Base-by-base conservation (phyloP, 2,113 vertebrate species). In the Ophthalmolycus amberensis region DNA sequence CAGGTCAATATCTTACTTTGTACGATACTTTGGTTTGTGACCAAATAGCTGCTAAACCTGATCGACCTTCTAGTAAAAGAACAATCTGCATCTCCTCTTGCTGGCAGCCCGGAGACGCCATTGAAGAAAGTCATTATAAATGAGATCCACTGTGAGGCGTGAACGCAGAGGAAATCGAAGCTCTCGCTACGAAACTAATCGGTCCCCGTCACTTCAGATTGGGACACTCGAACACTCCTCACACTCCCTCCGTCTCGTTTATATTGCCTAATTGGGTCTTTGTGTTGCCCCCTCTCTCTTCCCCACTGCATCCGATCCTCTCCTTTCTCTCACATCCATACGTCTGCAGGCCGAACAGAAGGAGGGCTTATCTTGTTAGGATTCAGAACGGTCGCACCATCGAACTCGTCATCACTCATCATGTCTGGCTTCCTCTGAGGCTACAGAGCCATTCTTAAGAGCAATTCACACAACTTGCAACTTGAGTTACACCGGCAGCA, bases 111-210 rank as follows among this genome's bases (percentile, higher is more conserved):
- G 18, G 20, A 58, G 69, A 77, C 72, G 75, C 75, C 58, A 16
- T 44, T 20, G 64, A 73, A 34, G 73, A 77, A 46, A 32, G 59
- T 77, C 58, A 9, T 75, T 80, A 80, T 71, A 86, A 75, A 88
- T 76, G 78, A 82, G 71, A 75, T 81, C 81, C 79, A 76, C 69
- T 25, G 77, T 58, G 82, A 84, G 71, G 77, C 76, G 82, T 60
- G 77, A 68, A 34, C 34, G 12, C 2, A 34, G 70, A 69, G 78
- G 75, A 90, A 88, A 92, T 89, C 83, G 65, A 90, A 88, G 86
- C 52, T 46, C 76, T 27, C 8, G 29, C 77, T 40, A 38, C 89
- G 76, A 71, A 80, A 77, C 59, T 37, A 77, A 89, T 89, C 72
- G 50, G 46, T 86, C 82, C 18, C 0, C 58, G 87, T 91, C 91